phyloP scores from a whole-genome alignment of 2,888 invertebrate genomes.

The Sycophila texana region DNA sequence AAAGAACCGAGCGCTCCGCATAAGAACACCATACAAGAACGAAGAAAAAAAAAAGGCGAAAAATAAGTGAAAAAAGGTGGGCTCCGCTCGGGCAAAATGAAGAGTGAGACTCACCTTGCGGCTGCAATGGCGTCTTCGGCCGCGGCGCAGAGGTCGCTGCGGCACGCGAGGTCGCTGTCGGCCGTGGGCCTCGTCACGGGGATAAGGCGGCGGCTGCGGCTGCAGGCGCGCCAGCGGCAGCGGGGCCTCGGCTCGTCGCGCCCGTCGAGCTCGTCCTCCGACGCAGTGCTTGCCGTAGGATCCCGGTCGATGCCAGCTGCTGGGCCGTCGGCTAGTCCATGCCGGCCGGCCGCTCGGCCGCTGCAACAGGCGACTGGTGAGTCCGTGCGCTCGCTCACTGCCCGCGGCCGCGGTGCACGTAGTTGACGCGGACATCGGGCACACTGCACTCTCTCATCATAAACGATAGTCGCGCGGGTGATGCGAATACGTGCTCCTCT shows the following conservation, averaged over 20 bases:
- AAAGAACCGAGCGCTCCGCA: not conserved
- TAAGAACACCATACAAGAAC: not conserved
- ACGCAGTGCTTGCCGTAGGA: not conserved
- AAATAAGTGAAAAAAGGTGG: not conserved
- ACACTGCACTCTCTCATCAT: conserved; percentile 53
- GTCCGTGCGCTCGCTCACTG: not conserved
- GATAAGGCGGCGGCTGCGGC: not conserved
- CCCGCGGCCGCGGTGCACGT: conserved; percentile 32
- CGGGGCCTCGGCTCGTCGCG: not conserved
- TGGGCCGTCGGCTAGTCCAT: conserved; percentile 49
- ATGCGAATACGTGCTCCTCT: not conserved
- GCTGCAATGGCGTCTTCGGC: conserved; percentile 67
- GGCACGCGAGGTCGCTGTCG: conserved; percentile 47
- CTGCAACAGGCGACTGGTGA: conserved; percentile 43
- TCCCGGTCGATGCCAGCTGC: not conserved
- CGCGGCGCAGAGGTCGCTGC: conserved; percentile 69
- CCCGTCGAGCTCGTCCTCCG: not conserved
- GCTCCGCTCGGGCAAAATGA: too few species aligned
- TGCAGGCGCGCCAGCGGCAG: not conserved
- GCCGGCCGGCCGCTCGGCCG: conserved; percentile 52
- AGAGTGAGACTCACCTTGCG: conserved; percentile 71
- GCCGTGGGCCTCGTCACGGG: not conserved
- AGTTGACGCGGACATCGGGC: conserved; percentile 52
- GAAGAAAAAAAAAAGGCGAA: not conserved
- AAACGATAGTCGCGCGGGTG: not conserved